Evolutionary conservation across 2,113 vertebrate species (phyloP).

Genomic region (Corythoichthys intestinalis): DNA sequence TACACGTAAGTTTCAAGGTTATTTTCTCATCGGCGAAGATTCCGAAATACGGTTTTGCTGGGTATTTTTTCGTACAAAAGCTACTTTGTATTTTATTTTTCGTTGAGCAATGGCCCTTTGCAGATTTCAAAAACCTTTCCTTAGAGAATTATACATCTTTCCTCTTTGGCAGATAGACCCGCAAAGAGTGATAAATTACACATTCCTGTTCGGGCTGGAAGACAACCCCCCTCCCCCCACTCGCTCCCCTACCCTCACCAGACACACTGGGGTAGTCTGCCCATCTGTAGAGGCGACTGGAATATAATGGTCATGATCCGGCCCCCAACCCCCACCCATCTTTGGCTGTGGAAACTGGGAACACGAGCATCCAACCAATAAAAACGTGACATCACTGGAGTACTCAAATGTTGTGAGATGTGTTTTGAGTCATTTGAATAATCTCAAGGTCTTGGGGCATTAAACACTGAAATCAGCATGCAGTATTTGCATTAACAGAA

Average conservation of each 20-base stretch:
- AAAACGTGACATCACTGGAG: conserved; percentile 63
- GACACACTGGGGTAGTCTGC: conserved; percentile 38
- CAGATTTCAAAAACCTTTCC: conserved; percentile 20
- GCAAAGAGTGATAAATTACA: conserved; percentile 48
- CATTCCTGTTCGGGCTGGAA: conserved; percentile 51
- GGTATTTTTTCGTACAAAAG: conserved; percentile 5
- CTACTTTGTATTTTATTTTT: background rate
- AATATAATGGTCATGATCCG: conserved; percentile 30
- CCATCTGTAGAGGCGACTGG: conserved; percentile 57
- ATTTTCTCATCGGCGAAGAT: no score
- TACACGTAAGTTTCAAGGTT: no score
- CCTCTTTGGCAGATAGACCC: conserved; percentile 47
- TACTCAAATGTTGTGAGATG: conserved; percentile 11
- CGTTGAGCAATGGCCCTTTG: conserved; percentile 18
- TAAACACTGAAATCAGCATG: background rate
- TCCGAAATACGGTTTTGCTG: no score
- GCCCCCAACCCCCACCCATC: background rate
- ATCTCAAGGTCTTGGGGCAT: background rate
- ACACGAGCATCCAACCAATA: conserved; percentile 40
- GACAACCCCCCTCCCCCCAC: conserved; percentile 46
- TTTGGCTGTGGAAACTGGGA: conserved; percentile 52
- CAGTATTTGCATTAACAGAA: background rate
- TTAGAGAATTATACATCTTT: conserved; percentile 24
- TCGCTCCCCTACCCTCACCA: conserved; percentile 22
- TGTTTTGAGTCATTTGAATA: background rate